A percentile compares a stretch with the other conserved stretches of the same genome.
phyloP scores from a whole-genome alignment of 2,888 invertebrate genomes.

The Nebria salina region DNA sequence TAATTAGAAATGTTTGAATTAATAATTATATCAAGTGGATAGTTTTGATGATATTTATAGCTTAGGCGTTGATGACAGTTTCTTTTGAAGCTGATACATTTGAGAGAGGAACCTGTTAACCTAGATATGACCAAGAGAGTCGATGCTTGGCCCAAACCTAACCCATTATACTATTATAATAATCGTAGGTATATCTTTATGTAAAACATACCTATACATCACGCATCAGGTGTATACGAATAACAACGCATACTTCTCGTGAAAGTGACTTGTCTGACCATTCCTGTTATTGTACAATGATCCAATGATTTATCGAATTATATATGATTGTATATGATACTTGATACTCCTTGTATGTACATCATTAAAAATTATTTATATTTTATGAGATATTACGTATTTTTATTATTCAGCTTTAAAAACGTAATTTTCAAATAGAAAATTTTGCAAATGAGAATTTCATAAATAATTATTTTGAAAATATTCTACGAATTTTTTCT shows the following conservation, averaged over 20 bases:
- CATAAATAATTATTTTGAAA: no score
- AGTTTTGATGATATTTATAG: no score
- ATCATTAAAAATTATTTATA: no score
- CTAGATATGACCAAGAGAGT: constrained; percentile 5
- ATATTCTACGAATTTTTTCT: no score
- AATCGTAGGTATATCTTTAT: background rate
- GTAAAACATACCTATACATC: background rate
- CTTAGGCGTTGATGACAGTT: background rate
- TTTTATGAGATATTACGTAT: no score
- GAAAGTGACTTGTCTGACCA: constrained; percentile 1
- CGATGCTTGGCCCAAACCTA: background rate
- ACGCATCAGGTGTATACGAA: constrained; percentile 4
- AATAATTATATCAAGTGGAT: no score
- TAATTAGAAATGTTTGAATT: no score
- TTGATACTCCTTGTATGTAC: no score
- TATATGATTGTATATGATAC: background rate
- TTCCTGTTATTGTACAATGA: constrained; percentile 10
- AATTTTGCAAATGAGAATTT: no score
- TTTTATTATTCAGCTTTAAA: no score
- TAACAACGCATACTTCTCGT: background rate
- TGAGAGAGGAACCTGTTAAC: constrained; percentile 13
- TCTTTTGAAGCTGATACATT: background rate
- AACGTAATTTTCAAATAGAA: no score
- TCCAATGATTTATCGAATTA: background rate
- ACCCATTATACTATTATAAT: background rate